Conservation (phyloP, 2,113 vertebrate genomes). For the Cairina moschata region DNA sequence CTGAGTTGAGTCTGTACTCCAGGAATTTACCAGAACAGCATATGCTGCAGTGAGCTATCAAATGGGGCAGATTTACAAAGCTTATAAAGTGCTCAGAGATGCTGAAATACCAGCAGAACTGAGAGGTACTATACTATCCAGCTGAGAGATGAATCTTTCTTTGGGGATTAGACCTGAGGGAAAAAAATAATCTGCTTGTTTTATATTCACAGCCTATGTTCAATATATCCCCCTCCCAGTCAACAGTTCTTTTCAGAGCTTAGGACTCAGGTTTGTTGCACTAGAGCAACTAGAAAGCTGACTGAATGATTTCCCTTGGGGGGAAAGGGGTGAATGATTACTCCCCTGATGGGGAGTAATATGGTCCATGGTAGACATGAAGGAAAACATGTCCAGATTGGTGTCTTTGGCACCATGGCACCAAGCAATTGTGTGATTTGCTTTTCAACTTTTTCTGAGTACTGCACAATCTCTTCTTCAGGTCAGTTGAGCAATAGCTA, state of each 20-base stretch:
- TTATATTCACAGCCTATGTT: background rate
- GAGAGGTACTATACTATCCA: background rate
- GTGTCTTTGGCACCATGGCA: background rate
- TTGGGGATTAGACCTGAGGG: background rate
- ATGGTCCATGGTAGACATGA: background rate
- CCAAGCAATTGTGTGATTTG: background rate
- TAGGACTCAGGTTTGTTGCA: background rate
- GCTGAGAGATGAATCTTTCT: accelerated
- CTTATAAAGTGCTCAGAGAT: background rate
- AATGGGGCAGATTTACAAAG: background rate
- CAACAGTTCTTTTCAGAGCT: background rate
- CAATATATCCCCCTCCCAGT: background rate
- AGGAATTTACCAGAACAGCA: background rate
- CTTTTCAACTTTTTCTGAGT: background rate
- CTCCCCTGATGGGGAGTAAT: background rate
- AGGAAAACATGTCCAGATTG: background rate
- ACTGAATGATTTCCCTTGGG: background rate
- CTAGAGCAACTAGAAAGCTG: background rate
- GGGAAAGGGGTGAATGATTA: background rate
- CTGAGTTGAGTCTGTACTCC: background rate
- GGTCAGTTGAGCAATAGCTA: background rate
- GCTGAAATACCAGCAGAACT: background rate
- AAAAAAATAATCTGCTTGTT: background rate
- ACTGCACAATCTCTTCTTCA: background rate
- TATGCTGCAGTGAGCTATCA: background rate